Percentiles rank a stretch among this genome's conserved stretches.
Evolutionary conservation across 2,113 vertebrate species (phyloP).

Genomic region (Pygoscelis adeliae): DNA sequence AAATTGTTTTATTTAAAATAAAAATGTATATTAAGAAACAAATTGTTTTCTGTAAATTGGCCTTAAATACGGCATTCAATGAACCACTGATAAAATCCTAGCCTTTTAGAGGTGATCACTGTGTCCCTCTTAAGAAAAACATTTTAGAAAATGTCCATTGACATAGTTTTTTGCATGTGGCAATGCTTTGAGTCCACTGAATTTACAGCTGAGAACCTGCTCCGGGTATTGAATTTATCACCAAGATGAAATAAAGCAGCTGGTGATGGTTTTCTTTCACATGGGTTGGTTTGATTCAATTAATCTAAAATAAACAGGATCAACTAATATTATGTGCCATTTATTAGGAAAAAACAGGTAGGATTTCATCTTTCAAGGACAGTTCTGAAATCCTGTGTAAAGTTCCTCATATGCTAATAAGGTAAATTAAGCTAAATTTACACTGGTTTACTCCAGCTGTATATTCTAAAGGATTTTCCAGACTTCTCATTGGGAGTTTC

Average conservation of each 20-base stretch:
- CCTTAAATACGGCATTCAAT: neutral
- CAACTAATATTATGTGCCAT: neutral
- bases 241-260: neutral
- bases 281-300: neutral
- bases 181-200: neutral
- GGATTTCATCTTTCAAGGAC: neutral
- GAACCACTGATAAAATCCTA: neutral
- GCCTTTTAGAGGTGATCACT: neutral
- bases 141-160: neutral
- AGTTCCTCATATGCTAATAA: neutral
- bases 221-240: neutral
- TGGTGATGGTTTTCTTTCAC: neutral
- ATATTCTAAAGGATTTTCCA: neutral
- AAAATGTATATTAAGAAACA: neutral
- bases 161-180: neutral
- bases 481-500: neutral
- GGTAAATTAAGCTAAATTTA: neutral
- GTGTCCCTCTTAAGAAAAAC: neutral
- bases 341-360: neutral
- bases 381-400: neutral
- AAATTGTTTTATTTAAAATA: neutral
- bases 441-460: neutral
- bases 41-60: neutral
- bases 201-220: neutral
- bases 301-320: neutral